Base-by-base conservation (phyloP, 2,888 invertebrate species). In the Molanna angustata region DNA sequence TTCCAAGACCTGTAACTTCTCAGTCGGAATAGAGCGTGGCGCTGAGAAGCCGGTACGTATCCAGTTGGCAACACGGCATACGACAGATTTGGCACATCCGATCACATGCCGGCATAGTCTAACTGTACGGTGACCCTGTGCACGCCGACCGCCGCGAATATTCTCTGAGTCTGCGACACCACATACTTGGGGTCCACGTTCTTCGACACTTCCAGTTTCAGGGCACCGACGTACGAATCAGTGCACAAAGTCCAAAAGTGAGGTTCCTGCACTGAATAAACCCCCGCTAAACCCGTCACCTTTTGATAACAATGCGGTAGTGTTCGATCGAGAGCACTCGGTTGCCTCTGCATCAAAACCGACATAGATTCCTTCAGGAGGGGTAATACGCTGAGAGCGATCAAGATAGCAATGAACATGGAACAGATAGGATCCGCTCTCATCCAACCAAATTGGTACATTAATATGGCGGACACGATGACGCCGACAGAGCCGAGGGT, bases 201-300 rank as follows among this genome's bases (percentile, higher is more conserved):
- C 65, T 86, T 84, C 0, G 94, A 88, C n/a, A 97, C 96, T 72
- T 97, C 97, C 49, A 98, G 73, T 74, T 97, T 98, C 48, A 98
- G 74, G 61, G 91, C 91, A 60, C 97, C 97, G 1, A 96, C 88
- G 68, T 88, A 94, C 53, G 90, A 85, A 63, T 95, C 94, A 67
- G 93, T 94, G 70, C 96, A 96, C 57, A 98, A 78, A 11, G 97
- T 98, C 97, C 97, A 98, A 73, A 98, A 97, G 69, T 97, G 97
- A 2, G 95, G 95, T 64, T 98, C 96, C 66, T 96, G 95, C 9
- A 97, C 93, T 54, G 94, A 91, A 68, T 94, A 92, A 14, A 97
- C 96, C 3, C 96, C 97, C 7, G 94, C 91, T 50, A 97, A 71
- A 57, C 94, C 88, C 41, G 89, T 90, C 62, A 93, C 88, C 64